Evolutionary conservation across 30 jellyfish, hydroid and myxozoan species (phyloP).

Genomic region (Aurelia aurita complex sp. Pacific): DNA sequence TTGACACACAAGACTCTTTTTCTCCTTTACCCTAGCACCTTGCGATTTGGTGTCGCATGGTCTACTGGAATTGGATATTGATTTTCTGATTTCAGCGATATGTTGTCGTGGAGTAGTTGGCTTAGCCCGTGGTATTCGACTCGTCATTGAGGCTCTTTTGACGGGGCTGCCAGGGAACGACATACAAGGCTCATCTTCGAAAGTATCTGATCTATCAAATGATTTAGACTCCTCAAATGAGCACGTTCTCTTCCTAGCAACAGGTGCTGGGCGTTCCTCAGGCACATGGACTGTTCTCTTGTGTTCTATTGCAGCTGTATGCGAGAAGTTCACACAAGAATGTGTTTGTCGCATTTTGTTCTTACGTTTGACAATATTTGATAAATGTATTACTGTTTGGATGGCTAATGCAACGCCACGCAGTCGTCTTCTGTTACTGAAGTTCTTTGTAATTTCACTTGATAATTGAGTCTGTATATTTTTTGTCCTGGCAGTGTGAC

Average conservation of each 20-base stretch:
- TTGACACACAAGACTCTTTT: slow-evolving; percentile 12
- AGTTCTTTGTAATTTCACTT: slow-evolving; percentile 75
- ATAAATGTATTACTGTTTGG: slow-evolving; percentile 94
- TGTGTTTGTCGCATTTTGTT: slow-evolving; percentile 38
- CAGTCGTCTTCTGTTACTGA: slow-evolving; percentile 63
- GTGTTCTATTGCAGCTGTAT: slow-evolving; percentile 9
- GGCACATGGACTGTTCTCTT: slow-evolving; percentile 11
- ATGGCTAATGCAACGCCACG: slow-evolving; percentile 95
- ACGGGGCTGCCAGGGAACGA: slow-evolving; percentile 72
- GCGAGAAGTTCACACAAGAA: slow-evolving; percentile 47
- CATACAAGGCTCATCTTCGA: slow-evolving; percentile 35
- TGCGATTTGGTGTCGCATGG: slow-evolving; percentile 30
- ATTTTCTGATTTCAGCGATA: slow-evolving; percentile 84
- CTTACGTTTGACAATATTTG: slow-evolving; percentile 71
- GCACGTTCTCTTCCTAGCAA: slow-evolving; percentile 38
- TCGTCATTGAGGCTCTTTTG: slow-evolving; percentile 59
- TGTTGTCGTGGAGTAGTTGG: slow-evolving; percentile 87
- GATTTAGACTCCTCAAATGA: slow-evolving; percentile 66
- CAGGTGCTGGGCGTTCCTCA: slow-evolving; percentile 36
- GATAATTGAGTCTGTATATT: slow-evolving; percentile 77
- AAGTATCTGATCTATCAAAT: slow-evolving; percentile 44
- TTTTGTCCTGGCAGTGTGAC: slow-evolving; percentile 83
- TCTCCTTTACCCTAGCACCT: slow-evolving; percentile 12
- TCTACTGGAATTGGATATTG: slow-evolving; percentile 62
- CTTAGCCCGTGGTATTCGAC: slow-evolving; percentile 92